These are phyloP conservation scores for Carassius carassius DNA, from an alignment of 2,113 vertebrate genomes.

Conservation along the genomic window DNA sequence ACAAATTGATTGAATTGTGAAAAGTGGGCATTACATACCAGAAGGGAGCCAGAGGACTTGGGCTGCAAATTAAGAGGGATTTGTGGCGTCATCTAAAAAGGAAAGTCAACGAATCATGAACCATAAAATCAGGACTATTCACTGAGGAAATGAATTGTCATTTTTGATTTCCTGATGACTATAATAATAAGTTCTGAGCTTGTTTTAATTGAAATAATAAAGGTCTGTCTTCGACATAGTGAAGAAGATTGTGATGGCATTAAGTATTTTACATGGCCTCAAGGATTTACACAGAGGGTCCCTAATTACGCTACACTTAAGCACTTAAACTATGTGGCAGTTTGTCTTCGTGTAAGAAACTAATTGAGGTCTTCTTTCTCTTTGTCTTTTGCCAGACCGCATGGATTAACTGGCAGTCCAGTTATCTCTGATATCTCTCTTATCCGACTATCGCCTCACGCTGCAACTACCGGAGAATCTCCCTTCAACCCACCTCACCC, in stretches of 20 bases:
- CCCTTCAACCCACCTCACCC: conserved; percentile 88
- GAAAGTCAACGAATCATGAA: not conserved
- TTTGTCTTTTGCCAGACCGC: conserved; percentile 78
- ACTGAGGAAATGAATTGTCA: not conserved
- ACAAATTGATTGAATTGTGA: not conserved
- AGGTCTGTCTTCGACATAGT: not conserved
- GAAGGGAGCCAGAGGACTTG: not conserved
- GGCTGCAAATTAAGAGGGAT: not conserved
- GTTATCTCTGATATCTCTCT: conserved; percentile 96
- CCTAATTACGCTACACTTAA: conserved; percentile 20
- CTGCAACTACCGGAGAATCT: conserved; percentile 78
- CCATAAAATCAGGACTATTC: not conserved
- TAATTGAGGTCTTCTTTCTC: conserved; percentile 11
- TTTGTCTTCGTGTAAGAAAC: conserved; percentile 1
- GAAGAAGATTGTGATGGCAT: not conserved
- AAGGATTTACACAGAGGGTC: not conserved
- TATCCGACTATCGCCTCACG: conserved; percentile 92
- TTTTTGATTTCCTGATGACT: not conserved
- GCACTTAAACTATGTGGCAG: not conserved
- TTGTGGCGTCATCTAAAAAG: not conserved
- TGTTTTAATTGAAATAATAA: not conserved
- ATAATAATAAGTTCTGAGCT: not conserved
- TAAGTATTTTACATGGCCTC: not conserved
- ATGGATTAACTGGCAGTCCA: conserved; percentile 87
- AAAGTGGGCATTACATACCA: not conserved